Evolutionary conservation across 2,113 vertebrate species (phyloP), one percentile per base, ranked within the genome.

Genomic region (Alligator mississippiensis): DNA sequence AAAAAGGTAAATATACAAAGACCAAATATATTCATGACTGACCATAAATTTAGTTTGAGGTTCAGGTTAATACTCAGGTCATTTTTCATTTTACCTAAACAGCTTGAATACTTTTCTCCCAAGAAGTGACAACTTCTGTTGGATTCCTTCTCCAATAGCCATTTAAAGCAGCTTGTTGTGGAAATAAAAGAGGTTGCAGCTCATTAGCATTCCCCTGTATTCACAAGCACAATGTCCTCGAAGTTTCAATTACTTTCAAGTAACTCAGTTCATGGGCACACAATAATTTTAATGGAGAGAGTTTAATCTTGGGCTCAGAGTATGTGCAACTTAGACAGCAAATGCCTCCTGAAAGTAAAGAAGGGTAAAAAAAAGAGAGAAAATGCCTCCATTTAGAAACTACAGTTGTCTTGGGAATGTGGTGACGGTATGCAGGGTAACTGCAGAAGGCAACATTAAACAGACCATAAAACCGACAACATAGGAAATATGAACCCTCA

Each of bases 171-270:
- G 17, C 70, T 84, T 72, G 27, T 80, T 55, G 18, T 38, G 54
- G 28, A 25, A 82, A 64, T 54, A 88, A 90, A 80, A 90, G 61
- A 59, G 94, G 11, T 25, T 84, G 12, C 38, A 84, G 30, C 80
- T 85, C 61, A 94, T 98, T 96, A 93, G 19, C 4, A 15, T 95
- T 96, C 93, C 84, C n/a, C 64, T 92, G 83, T 22, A 87, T 82
- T 95, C 63, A 77, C 24, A 88, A 59, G 78, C 78, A 72, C 59
- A 87, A 34, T 24, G 80, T 91, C 79, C 70, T 96, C 27, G 12
- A 77, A 61, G 54, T 81, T 96, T 95, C 92, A 97, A 92, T 97
- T 95, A 89, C 66, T 94, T 90, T 80, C 90, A 88, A 74, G 72
- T 94, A 92, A 81, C 83, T 89, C 55, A 91, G 84, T 95, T 97